Evolutionary conservation across 2,797 vertebrate species (phyloP).

Genomic region (Gephyroberyx darwinii): DNA sequence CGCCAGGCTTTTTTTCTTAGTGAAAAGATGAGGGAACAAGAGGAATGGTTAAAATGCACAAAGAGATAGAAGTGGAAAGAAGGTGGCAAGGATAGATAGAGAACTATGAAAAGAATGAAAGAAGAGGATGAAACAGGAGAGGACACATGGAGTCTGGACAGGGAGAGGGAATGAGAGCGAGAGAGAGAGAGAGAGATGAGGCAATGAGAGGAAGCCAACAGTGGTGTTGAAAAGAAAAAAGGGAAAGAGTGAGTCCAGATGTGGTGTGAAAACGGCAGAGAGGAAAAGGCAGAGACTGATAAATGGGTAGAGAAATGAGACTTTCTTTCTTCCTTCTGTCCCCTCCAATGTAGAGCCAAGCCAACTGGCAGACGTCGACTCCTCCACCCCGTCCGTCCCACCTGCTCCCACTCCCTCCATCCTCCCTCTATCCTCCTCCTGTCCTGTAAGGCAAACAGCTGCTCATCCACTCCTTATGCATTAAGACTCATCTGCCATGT

Average conservation of each 20-base stretch:
- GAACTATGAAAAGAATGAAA: slow-evolving; percentile 52
- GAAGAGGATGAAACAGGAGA: slow-evolving; percentile 51
- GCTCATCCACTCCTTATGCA: slow-evolving; percentile 59
- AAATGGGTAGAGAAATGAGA: slow-evolving; percentile 67
- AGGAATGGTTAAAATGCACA: slow-evolving; percentile 62
- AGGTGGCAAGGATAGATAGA: slow-evolving; percentile 65
- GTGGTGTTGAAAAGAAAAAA: slow-evolving; percentile 48
- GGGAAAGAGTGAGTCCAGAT: slow-evolving; percentile 68
- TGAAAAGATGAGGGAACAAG: slow-evolving; percentile 54
- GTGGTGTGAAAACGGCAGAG: slow-evolving; percentile 59
- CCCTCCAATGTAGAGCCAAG: slow-evolving; percentile 64
- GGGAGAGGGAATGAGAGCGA: background rate
- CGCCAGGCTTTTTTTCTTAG: slow-evolving; percentile 59
- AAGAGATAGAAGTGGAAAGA: slow-evolving; percentile 57
- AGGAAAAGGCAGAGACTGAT: slow-evolving; percentile 68
- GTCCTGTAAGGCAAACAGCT: slow-evolving; percentile 69
- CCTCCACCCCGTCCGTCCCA: slow-evolving; percentile 66
- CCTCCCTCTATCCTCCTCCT: slow-evolving; percentile 61
- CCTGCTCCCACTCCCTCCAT: slow-evolving; percentile 70
- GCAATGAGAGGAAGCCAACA: slow-evolving; percentile 50
- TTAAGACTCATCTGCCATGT: slow-evolving; percentile 53
- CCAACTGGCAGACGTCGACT: slow-evolving; percentile 70
- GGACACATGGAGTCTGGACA: slow-evolving; percentile 47
- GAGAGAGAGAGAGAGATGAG: slow-evolving; percentile 28
- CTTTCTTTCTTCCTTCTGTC: slow-evolving; percentile 68